Percentiles rank a stretch among this genome's conserved stretches.
Conservation (phyloP, 1,140 invertebrate genomes). For the Subanguina moxae region DNA sequence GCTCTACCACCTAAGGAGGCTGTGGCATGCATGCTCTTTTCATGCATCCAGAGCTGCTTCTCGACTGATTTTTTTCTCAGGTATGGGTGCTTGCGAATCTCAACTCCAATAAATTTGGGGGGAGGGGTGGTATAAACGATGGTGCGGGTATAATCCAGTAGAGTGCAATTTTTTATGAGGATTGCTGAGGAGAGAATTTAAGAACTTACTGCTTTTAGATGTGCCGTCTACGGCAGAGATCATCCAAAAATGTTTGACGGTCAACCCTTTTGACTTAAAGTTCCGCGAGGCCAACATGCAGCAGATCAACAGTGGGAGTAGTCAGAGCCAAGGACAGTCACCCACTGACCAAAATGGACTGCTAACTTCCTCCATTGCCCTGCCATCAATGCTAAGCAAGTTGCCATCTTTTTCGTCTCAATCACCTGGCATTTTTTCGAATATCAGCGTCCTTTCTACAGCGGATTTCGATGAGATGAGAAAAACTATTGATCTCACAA, state of each 20-base stretch:
- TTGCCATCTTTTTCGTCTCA: constrained; percentile 33
- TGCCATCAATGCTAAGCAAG: constrained; percentile 41
- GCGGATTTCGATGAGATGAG: constrained; percentile 40
- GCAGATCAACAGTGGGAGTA: constrained; percentile 35
- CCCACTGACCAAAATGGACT: constrained; percentile 18
- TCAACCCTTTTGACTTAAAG: constrained; percentile 49
- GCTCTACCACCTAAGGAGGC: too few species aligned
- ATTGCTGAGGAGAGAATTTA: background rate
- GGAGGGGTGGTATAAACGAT: background rate
- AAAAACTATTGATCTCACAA: constrained; percentile 32
- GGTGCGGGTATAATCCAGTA: too few species aligned
- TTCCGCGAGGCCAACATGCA: constrained; percentile 50
- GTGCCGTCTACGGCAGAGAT: constrained; percentile 49
- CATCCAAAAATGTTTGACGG: constrained; percentile 47
- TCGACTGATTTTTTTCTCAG: too few species aligned
- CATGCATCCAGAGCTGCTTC: too few species aligned
- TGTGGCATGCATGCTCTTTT: too few species aligned
- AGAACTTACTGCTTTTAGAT: constrained; percentile 26
- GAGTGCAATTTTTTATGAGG: too few species aligned
- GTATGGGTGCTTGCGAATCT: too few species aligned
- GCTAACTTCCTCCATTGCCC: constrained; percentile 12
- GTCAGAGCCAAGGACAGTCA: constrained; percentile 2
- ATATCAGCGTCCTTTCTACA: constrained; percentile 41
- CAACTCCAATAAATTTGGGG: background rate
- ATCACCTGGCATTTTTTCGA: constrained; percentile 47